Base-by-base conservation (phyloP, 2,888 invertebrate species). In the Cyaniris semiargus region DNA sequence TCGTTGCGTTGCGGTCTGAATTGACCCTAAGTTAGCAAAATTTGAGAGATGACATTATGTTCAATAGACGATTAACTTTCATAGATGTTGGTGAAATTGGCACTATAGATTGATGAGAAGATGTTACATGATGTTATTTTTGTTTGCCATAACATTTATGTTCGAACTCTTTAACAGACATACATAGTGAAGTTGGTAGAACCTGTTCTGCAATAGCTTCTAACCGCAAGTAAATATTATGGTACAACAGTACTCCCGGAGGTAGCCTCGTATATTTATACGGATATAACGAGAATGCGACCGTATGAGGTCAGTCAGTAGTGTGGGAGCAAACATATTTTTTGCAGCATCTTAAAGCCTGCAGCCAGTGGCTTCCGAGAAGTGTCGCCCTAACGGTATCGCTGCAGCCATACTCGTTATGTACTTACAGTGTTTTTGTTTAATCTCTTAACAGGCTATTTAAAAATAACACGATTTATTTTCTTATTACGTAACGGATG, bases 301-400 rank as follows among this genome's bases (percentile, higher is more conserved):
- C 80, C 79, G 80, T 79, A 80, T 76, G 78, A 80, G 77, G 81
- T 78, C 79, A 79, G 78, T 75, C 77, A 79, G 79, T 79, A 81
- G 79, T 81, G 82, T 82, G 82, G 80, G 82, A 81, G 80, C 80
- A 77, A 78, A 80, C 74, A 79, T 79, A 81, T 82, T 81, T 81
- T 81, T 81, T 81, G 80, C 79, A 76, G 77, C 78, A 78, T 79
- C 80, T 79, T 76, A 56, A 77, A 77, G 34, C 76, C 66, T 66
- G 38, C 56, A 56, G 75, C 75, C 76, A 76, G 60, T 76, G 76
- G 76, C 60, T 87, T 86, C 87, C 81, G 81, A 84, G 86, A 86
- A 87, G 84, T 86, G 86, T 84, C 84, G 82, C 84, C 78, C 79
- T 82, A 82, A 82, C 82, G 81, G 82, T 80, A 80, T 78, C 77